Evolutionary conservation across 1,140 invertebrate species (phyloP).

Genomic region (Drosophila athabasca): DNA sequence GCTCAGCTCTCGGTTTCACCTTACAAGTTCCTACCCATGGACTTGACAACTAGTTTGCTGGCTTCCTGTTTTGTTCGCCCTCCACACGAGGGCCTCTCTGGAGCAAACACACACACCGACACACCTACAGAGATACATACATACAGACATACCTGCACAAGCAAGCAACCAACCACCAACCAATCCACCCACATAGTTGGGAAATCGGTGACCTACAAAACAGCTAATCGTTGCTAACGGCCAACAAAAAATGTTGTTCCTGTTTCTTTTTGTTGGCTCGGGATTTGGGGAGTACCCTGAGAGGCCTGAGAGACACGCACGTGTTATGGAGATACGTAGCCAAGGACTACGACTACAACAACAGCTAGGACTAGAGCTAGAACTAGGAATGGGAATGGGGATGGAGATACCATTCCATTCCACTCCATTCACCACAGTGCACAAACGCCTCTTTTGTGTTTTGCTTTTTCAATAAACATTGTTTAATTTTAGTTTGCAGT

Average conservation of each 20-base stretch:
- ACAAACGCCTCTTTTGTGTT: no score
- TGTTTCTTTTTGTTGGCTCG: neutral
- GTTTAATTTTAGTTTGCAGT: slow-evolving; percentile 43
- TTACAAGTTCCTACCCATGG: slow-evolving; percentile 29
- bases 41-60: slow-evolving; percentile 36
- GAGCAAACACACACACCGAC: slow-evolving; percentile 12
- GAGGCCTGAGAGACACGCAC: slow-evolving; percentile 32
- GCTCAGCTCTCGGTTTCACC: slow-evolving; percentile 4
- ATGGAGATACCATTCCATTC: no score
- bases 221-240: slow-evolving; percentile 54
- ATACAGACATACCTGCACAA: no score
- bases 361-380: neutral
- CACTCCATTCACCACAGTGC: no score
- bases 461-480: slow-evolving; percentile 37
- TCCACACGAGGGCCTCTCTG: no score
- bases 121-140: no score
- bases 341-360: neutral
- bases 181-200: slow-evolving; percentile 3
- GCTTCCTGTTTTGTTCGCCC: slow-evolving; percentile 21
- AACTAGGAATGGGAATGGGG: no score
- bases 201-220: slow-evolving; percentile 71
- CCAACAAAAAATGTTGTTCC: slow-evolving; percentile 38
- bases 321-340: slow-evolving; percentile 32
- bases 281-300: slow-evolving; percentile 7
- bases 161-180: neutral